These are phyloP conservation scores for Catharus minimus DNA, from an alignment of 2,113 vertebrate genomes.

Conservation along the genomic window DNA sequence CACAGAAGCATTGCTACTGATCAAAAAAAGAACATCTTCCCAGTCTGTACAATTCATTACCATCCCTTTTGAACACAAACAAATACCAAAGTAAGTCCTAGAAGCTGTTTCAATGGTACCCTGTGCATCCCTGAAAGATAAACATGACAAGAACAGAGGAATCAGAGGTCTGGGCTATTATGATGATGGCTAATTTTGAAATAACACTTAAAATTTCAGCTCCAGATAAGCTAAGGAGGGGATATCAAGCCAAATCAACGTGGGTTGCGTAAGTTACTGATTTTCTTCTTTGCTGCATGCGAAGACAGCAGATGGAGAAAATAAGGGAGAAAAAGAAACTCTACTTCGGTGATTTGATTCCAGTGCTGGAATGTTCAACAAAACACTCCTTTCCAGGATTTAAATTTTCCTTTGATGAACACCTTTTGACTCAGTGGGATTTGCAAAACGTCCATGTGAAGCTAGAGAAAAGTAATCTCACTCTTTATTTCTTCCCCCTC, in stretches of 20 bases:
- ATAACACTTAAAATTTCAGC: neutral
- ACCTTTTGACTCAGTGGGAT: neutral
- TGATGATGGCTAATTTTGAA: neutral
- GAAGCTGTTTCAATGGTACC: neutral
- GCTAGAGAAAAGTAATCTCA: slow-evolving; percentile 13
- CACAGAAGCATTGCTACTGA: rapidly evolving
- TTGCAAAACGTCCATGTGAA: slow-evolving; percentile 21
- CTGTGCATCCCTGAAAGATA: neutral
- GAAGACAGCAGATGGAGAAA: neutral
- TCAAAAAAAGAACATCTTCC: neutral
- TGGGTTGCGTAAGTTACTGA: neutral
- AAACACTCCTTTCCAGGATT: slow-evolving; percentile 25
- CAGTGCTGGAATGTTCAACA: neutral
- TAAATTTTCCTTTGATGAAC: slow-evolving; percentile 41
- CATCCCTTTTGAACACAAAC: neutral
- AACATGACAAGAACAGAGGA: neutral
- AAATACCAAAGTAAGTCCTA: neutral
- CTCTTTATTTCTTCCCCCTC: slow-evolving; percentile 9
- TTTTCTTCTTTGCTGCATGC: slow-evolving; percentile 34
- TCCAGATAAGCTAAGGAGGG: neutral
- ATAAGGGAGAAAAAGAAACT: neutral
- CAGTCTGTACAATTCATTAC: neutral
- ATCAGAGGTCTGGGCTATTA: neutral
- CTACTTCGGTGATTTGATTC: slow-evolving; percentile 36
- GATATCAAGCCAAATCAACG: slow-evolving; percentile 2